Evolutionary conservation across 2,113 vertebrate genomes (phyloP), one percentile per base, ranked within the genome.

Genomic region (Oreochromis aureus): DNA sequence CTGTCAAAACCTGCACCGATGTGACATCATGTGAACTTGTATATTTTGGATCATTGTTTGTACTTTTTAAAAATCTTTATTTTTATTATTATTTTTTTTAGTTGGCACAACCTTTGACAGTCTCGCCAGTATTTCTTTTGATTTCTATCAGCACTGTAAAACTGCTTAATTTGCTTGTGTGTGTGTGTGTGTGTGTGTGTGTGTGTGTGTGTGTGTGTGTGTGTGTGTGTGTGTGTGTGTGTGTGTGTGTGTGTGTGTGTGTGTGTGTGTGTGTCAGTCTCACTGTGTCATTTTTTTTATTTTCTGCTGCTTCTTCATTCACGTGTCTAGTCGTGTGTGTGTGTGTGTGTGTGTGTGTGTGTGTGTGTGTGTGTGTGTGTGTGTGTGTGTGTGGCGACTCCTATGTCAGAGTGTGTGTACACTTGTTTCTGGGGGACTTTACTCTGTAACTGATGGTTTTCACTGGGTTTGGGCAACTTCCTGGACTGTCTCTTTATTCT

Each of bases 11-110:
- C 91, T 91, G 89, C 93, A 93, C 87, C 90, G 18, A 93, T 92
- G 90, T 93, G 88, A 92, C 97, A 97, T 98, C 97, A 98, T 98
- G 97, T 97, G 97, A 98, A 97, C 97, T 97, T 98, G 97, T 97
- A 97, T 98, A 97, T 98, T 99, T 98, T 96, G 85, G 98, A 97
- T 97, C 95, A 97, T 98, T 98, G 97, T 97, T 97, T 97, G 96
- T 97, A 96, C 95, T 97, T 93, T 81, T 94, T 2, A 36, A 63
- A 63, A 63, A 36, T n/a, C n/a, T 69, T 22, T 69, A 22, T 69
- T 69, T 69, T 69, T 69, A 13, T 69, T 69, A 36, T 66, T 69
- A 5, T 36, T 11, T 36, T 32, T 91, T 94, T 91, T 89, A 92
- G 90, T 94, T 95, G 92, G 81, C 91, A 80, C 91, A 83, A 89